These are phyloP conservation scores for Acleris laterana DNA, from an alignment of 2,888 invertebrate genomes.

Conservation along the genomic window DNA sequence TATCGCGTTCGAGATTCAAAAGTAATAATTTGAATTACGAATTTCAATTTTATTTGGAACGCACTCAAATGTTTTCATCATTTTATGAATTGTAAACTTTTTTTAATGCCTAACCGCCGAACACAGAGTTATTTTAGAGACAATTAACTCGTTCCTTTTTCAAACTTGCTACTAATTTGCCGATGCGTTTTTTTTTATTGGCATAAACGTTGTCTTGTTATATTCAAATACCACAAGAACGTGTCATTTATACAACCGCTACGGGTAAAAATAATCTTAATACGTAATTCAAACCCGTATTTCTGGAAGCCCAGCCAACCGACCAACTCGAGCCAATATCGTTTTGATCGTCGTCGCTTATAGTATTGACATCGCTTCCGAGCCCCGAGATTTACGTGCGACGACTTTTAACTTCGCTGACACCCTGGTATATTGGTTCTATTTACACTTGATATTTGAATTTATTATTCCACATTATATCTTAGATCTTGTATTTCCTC, in stretches of 20 bases:
- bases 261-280: too few species aligned
- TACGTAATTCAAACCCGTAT: neutral
- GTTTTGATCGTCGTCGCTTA: conserved; percentile 10
- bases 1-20: conserved; percentile 28
- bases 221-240: too few species aligned
- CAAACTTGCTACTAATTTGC: too few species aligned
- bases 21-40: conserved; percentile 16
- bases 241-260: too few species aligned
- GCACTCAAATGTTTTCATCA: too few species aligned
- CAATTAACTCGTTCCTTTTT: too few species aligned
- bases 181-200: too few species aligned
- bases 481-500: too few species aligned
- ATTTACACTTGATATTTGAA: neutral
- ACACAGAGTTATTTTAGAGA: too few species aligned
- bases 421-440: neutral
- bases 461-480: neutral
- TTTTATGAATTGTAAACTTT: too few species aligned
- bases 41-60: neutral
- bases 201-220: too few species aligned
- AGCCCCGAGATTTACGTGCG: conserved; percentile 11
- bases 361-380: conserved; percentile 1
- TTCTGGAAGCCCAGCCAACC: neutral
- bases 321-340: neutral
- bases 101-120: too few species aligned
- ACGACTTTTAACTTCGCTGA: neutral